A percentile compares a stretch with the other conserved stretches of the same genome.
Evolutionary conservation across 2,113 vertebrate species (phyloP).

Genomic region (Brachypodius melanocephalos): DNA sequence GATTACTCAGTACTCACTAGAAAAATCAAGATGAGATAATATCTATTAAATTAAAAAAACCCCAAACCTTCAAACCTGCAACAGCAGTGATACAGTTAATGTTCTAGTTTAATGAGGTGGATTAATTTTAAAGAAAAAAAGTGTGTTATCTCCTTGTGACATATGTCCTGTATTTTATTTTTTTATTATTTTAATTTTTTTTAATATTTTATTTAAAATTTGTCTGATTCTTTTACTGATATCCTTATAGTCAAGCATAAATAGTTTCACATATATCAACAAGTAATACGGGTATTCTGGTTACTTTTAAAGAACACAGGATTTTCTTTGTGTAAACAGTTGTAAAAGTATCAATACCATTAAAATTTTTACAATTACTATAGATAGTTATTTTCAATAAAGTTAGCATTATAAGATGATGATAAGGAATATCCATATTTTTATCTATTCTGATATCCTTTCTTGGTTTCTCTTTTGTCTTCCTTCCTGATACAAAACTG

Average conservation of each 20-base stretch:
- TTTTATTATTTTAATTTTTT: neutral
- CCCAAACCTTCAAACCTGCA: neutral
- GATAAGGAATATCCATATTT: neutral
- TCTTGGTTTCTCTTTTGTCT: neutral
- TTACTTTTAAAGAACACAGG: neutral
- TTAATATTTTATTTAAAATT: neutral
- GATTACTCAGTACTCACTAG: neutral
- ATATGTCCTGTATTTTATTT: neutral
- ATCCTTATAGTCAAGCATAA: neutral
- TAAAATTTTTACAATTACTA: neutral
- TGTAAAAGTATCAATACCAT: neutral
- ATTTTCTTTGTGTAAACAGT: neutral
- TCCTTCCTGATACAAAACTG: neutral
- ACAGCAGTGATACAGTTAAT: neutral
- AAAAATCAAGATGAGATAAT: neutral
- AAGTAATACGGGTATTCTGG: neutral
- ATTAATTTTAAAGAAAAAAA: neutral
- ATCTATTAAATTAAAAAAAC: neutral
- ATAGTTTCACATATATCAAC: neutral
- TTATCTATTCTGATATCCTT: neutral
- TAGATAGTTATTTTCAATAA: neutral
- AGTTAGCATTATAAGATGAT: neutral
- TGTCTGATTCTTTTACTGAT: neutral
- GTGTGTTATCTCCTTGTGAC: neutral
- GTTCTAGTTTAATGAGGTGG: neutral